Percentiles rank a stretch among this genome's conserved stretches.
phyloP scores from a whole-genome alignment of 1,140 invertebrate species.

The Lordiphosa stackelbergi region DNA sequence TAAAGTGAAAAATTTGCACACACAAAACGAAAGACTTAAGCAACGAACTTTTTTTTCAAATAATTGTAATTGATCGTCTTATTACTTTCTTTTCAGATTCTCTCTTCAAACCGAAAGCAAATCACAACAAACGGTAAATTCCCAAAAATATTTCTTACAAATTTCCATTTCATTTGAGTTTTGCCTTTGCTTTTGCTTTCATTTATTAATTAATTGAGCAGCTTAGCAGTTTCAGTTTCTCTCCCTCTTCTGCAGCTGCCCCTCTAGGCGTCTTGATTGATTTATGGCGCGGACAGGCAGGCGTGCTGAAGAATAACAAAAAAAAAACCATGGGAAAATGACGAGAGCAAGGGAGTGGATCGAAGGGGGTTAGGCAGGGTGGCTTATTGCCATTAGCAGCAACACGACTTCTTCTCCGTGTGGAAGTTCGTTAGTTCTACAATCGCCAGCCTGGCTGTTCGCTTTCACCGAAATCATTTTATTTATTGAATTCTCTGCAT shows the following conservation, averaged over 20 bases:
- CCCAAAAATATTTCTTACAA: background rate
- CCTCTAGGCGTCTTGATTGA: conserved; percentile 21
- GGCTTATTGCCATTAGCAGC: conserved; percentile 44
- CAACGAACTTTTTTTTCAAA: conserved; percentile 34
- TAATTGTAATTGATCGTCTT: no score
- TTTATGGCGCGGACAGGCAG: conserved; percentile 26
- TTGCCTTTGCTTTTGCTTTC: conserved; percentile 29
- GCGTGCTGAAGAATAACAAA: conserved; percentile 13
- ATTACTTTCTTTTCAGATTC: conserved; percentile 55
- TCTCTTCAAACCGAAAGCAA: conserved; percentile 43
- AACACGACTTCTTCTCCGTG: conserved; percentile 47
- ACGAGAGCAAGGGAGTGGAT: conserved; percentile 2
- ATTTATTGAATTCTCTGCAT: conserved; percentile 72
- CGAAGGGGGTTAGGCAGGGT: background rate
- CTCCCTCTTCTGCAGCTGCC: background rate
- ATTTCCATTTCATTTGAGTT: conserved; percentile 25
- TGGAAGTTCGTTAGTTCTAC: background rate
- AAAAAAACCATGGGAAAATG: conserved; percentile 25
- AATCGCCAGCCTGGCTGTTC: conserved; percentile 36
- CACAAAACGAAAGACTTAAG: conserved; percentile 40
- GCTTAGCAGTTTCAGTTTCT: background rate
- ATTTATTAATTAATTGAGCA: conserved; percentile 21
- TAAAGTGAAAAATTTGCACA: conserved; percentile 5
- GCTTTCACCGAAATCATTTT: conserved; percentile 72
- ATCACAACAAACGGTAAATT: conserved; percentile 30